These are phyloP conservation scores for Gambusia affinis DNA, from an alignment of 2,113 vertebrate species.

Conservation along the genomic window DNA sequence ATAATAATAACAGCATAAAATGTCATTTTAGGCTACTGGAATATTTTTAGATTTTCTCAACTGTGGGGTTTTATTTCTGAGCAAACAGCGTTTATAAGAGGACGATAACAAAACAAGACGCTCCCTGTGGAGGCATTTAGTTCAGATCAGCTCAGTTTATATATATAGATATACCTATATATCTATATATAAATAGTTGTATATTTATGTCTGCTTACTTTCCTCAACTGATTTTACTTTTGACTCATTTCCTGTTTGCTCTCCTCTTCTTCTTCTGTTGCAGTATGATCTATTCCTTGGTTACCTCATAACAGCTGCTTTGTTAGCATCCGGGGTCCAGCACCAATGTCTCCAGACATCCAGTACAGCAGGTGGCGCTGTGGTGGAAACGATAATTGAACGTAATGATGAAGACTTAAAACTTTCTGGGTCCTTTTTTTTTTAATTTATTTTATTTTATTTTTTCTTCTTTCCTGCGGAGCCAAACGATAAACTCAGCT, in stretches of 20 bases:
- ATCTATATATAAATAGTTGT: too few relatives aligned
- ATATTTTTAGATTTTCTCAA: background rate
- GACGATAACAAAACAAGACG: too few relatives aligned
- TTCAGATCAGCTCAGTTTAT: too few relatives aligned
- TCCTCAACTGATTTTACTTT: background rate
- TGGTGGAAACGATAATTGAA: constrained; percentile 24
- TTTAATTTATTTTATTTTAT: too few relatives aligned
- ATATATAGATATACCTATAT: too few relatives aligned
- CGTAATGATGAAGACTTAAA: constrained; percentile 7
- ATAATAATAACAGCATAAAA: background rate
- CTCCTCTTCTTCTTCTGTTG: constrained; percentile 66
- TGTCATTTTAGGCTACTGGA: background rate
- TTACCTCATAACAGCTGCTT: constrained; percentile 79
- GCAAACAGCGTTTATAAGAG: too few relatives aligned
- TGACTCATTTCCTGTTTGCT: constrained; percentile 20
- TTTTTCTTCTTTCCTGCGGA: constrained; percentile 29
- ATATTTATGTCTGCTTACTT: too few relatives aligned
- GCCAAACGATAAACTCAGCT: constrained; percentile 31
- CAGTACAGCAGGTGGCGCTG: constrained; percentile 18
- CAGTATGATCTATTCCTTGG: constrained; percentile 85
- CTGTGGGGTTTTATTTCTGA: background rate
- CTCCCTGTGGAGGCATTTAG: too few relatives aligned
- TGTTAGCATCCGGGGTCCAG: constrained; percentile 44
- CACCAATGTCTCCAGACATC: constrained; percentile 32
- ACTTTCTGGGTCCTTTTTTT: constrained; percentile 1